Evolutionary conservation across 1,140 invertebrate species (phyloP).

Genomic region (Drosophila trapezifrons): DNA sequence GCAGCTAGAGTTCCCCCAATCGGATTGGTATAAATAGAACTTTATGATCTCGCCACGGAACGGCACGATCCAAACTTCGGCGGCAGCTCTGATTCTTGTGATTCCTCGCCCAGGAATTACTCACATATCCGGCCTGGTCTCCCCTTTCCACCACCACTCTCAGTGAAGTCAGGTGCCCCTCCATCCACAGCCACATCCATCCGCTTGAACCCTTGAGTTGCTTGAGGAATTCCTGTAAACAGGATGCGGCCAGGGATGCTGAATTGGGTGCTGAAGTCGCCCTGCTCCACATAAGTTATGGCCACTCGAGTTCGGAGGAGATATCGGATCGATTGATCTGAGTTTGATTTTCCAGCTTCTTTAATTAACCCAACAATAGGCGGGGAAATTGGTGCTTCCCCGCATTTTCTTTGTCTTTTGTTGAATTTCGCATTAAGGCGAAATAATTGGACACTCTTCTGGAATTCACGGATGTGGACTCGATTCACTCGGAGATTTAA

Average conservation of each 20-base stretch:
- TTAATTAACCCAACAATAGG: slow-evolving; percentile 38
- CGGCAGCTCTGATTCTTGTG: slow-evolving; percentile 26
- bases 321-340: slow-evolving; percentile 9
- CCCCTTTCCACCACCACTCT: neutral
- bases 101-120: slow-evolving; percentile 58
- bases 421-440: slow-evolving; percentile 58
- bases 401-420: slow-evolving; percentile 28
- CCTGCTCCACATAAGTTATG: slow-evolving; percentile 31
- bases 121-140: slow-evolving; percentile 66
- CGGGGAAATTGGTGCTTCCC: slow-evolving; percentile 22
- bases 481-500: slow-evolving; percentile 13
- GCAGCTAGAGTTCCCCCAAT: slow-evolving; percentile 53
- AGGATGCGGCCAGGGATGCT: slow-evolving; percentile 45
- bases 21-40: slow-evolving; percentile 69
- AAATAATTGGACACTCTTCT: slow-evolving; percentile 57
- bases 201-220: slow-evolving; percentile 28
- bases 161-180: slow-evolving; percentile 24
- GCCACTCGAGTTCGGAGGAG: slow-evolving; percentile 18
- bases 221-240: slow-evolving; percentile 64
- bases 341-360: slow-evolving; percentile 17
- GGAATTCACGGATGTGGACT: slow-evolving; percentile 44
- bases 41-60: slow-evolving; percentile 70
- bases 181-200: slow-evolving; percentile 17
- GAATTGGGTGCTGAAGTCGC: slow-evolving; percentile 61
- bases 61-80: slow-evolving; percentile 55